A percentile compares a stretch with the other conserved stretches of the same genome.
Evolutionary conservation across 2,797 vertebrate species (phyloP).

Genomic region (Sebastes jordani): DNA sequence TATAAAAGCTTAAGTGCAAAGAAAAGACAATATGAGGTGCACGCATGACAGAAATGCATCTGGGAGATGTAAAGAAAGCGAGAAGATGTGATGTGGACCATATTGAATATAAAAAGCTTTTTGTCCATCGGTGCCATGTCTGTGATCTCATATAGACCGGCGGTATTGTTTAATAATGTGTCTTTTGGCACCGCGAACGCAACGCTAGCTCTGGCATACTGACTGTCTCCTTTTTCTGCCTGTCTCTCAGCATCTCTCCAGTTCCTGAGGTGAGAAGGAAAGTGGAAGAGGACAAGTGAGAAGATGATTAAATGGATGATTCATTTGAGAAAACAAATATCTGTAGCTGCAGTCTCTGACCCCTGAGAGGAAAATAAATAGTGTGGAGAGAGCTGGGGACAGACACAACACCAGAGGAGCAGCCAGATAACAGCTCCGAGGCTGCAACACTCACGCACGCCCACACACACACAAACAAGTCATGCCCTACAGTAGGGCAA

Average conservation of each 20-base stretch:
- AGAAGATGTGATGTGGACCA: constrained; percentile 54
- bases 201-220: constrained; percentile 28
- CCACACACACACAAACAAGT: background rate
- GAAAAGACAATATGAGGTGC: constrained; percentile 64
- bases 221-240: constrained; percentile 5
- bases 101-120: constrained; percentile 60
- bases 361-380: constrained; percentile 56
- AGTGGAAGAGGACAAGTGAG: constrained; percentile 19
- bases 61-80: constrained; percentile 63
- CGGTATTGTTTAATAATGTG: constrained; percentile 55
- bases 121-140: constrained; percentile 32
- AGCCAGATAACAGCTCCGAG: constrained; percentile 32
- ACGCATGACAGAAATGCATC: constrained; percentile 61
- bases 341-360: constrained; percentile 48
- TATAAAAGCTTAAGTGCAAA: constrained; percentile 59
- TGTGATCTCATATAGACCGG: constrained; percentile 59
- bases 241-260: constrained; percentile 34
- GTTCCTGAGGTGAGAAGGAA: constrained; percentile 44
- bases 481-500: background rate
- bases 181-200: constrained; percentile 51
- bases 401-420: constrained; percentile 42
- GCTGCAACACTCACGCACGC: background rate
- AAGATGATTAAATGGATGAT: constrained; percentile 59
- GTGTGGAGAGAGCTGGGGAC: constrained; percentile 29
- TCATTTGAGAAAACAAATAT: constrained; percentile 62